A percentile compares a stretch with the other conserved stretches of the same genome.
phyloP scores from a whole-genome alignment of 2,888 invertebrate genomes.

The Hypena proboscidalis region DNA sequence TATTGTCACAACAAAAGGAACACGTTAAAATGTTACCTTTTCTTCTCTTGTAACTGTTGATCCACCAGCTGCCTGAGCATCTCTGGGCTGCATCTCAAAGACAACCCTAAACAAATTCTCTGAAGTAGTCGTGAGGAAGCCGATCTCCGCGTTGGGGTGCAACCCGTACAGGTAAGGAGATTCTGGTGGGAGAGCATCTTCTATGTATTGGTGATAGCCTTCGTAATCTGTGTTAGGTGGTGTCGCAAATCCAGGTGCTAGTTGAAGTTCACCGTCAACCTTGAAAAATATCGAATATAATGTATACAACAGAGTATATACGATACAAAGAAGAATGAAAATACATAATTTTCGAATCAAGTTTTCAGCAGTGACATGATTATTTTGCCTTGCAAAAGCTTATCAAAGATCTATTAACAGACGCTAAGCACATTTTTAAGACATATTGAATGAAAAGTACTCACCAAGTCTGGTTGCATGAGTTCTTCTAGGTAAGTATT shows the following conservation, averaged over 20 bases:
- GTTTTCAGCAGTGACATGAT: no score
- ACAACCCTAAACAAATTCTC: slow-evolving; percentile 97
- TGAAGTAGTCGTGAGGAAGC: slow-evolving; percentile 96
- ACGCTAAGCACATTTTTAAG: no score
- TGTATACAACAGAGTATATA: no score
- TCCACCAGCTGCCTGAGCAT: slow-evolving; percentile 94
- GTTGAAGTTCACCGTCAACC: slow-evolving; percentile 96
- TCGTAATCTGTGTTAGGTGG: slow-evolving; percentile 97
- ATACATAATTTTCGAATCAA: no score
- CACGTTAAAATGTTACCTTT: no score
- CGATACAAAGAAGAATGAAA: no score
- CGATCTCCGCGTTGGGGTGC: slow-evolving; percentile 98
- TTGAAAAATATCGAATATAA: no score
- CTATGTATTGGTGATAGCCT: slow-evolving; percentile 97
- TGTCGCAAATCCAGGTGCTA: slow-evolving; percentile 96
- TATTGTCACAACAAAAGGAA: no score
- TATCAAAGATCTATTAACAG: no score
- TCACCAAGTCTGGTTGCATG: slow-evolving; percentile 95
- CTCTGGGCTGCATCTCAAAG: slow-evolving; percentile 98
- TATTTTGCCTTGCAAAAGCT: no score
- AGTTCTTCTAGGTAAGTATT: slow-evolving; percentile 96
- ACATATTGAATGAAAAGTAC: no score
- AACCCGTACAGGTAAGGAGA: slow-evolving; percentile 97
- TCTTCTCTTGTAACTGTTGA: slow-evolving; percentile 96
- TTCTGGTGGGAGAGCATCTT: slow-evolving; percentile 96